Percentiles rank a stretch among this genome's conserved stretches.
Evolutionary conservation across 30 jellyfish, hydroid and myxozoan genomes (phyloP).

Genomic region (Hydra vulgaris): DNA sequence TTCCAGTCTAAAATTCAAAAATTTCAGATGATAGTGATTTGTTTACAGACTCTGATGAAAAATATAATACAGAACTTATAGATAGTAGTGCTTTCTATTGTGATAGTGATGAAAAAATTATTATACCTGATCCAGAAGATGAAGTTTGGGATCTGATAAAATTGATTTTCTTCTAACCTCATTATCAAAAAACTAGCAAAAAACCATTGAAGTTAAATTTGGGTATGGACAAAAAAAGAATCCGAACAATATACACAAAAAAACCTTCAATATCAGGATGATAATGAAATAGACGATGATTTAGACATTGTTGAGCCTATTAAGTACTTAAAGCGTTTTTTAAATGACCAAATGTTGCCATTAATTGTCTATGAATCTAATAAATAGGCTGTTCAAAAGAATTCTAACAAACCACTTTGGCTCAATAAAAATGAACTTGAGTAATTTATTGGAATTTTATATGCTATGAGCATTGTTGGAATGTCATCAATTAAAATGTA

Average conservation of each 20-base stretch:
- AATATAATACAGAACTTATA: neutral
- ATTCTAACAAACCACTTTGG: neutral
- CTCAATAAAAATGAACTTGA: slow-evolving; percentile 11
- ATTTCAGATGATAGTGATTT: neutral
- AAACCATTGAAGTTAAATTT: neutral
- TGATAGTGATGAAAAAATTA: neutral
- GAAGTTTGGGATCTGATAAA: neutral
- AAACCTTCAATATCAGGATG: slow-evolving; percentile 6
- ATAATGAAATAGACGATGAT: neutral
- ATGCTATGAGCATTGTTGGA: slow-evolving; percentile 1
- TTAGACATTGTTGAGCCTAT: slow-evolving; percentile 8
- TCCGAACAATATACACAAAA: neutral
- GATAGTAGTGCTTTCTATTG: neutral
- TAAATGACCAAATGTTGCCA: neutral
- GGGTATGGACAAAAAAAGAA: neutral
- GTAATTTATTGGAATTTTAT: slow-evolving; percentile 13
- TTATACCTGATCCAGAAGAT: neutral
- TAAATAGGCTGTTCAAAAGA: slow-evolving; percentile 1
- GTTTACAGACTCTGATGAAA: neutral
- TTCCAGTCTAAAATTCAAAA: neutral
- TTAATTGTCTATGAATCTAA: slow-evolving; percentile 3
- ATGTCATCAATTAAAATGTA: slow-evolving; percentile 15
- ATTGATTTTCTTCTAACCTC: neutral
- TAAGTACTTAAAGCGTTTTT: neutral
- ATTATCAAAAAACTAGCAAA: neutral